Conservation (phyloP, 2,113 vertebrate genomes). For the Probosciger aterrimus region DNA sequence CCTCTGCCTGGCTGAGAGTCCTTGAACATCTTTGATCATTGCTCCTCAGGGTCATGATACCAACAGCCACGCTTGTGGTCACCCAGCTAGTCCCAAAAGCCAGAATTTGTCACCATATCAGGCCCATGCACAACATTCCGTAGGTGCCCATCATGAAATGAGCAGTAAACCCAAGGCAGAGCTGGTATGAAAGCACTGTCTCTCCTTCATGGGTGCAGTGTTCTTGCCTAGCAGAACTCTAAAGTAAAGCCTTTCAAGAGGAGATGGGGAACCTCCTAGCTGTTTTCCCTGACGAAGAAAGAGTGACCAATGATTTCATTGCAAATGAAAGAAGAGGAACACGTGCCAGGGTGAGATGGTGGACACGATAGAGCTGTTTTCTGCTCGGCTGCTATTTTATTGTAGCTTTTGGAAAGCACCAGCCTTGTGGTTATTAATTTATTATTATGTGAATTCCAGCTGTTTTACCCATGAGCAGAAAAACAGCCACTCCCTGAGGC, state of each 20-base stretch:
- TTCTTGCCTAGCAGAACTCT: background rate
- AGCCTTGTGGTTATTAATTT: background rate
- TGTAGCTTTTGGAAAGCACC: background rate
- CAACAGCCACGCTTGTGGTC: background rate
- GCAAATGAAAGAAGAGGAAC: background rate
- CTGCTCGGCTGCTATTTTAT: background rate
- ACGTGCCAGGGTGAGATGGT: background rate
- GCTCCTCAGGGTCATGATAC: background rate
- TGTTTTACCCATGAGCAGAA: background rate
- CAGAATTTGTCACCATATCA: rapidly evolving
- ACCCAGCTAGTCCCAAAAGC: background rate
- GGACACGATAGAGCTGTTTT: background rate
- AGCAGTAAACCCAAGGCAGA: background rate
- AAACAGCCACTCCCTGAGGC: background rate
- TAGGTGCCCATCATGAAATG: rapidly evolving
- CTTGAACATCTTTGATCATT: background rate
- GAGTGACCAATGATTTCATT: background rate
- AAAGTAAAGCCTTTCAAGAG: background rate
- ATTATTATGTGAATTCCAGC: conserved; percentile 31
- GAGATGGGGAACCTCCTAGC: background rate
- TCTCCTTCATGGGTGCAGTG: rapidly evolving
- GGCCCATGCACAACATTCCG: rapidly evolving
- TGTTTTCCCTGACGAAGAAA: background rate
- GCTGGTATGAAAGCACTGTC: rapidly evolving
- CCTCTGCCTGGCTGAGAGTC: rapidly evolving